phyloP scores from a whole-genome alignment of 53 echinoderm and acorn worm genomes.

The Echinarachnius parma region DNA sequence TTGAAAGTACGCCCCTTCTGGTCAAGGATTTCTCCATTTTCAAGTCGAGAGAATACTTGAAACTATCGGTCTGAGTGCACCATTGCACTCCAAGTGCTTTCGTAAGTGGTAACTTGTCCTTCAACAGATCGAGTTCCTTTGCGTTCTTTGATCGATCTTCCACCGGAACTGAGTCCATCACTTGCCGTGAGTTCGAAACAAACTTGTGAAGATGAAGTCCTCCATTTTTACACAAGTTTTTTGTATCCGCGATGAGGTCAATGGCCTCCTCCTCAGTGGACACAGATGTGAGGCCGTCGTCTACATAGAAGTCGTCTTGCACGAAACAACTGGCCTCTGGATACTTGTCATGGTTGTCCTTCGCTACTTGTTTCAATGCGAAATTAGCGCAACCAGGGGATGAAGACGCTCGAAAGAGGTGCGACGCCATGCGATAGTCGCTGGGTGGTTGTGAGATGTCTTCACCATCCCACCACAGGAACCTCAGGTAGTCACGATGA shows the following conservation, averaged over 20 bases:
- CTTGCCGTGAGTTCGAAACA: constrained; percentile 60
- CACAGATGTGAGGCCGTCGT: constrained; percentile 59
- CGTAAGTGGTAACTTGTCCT: constrained; percentile 40
- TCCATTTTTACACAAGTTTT: constrained; percentile 48
- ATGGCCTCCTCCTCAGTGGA: constrained; percentile 45
- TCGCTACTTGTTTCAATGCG: constrained; percentile 51
- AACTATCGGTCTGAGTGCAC: constrained; percentile 60
- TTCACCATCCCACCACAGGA: constrained; percentile 71
- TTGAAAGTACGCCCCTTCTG: constrained; percentile 56
- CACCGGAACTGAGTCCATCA: constrained; percentile 43
- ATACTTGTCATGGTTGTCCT: too few species aligned
- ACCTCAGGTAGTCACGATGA: constrained; percentile 56
- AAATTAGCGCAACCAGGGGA: constrained; percentile 64
- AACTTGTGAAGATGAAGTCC: constrained; percentile 61
- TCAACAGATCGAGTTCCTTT: constrained; percentile 35
- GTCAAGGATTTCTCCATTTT: constrained; percentile 56
- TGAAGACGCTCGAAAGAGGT: constrained; percentile 59
- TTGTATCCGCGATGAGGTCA: constrained; percentile 39
- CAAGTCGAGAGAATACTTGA: constrained; percentile 54
- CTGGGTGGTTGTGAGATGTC: constrained; percentile 21
- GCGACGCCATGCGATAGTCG: constrained; percentile 59
- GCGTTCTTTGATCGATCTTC: constrained; percentile 51
- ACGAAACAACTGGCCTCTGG: too few species aligned
- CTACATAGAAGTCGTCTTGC: constrained; percentile 58
- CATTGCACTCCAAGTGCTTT: constrained; percentile 60